A percentile compares a stretch with the other conserved stretches of the same genome.
phyloP scores from a whole-genome alignment of 2,888 invertebrate genomes.

The Myopa tessellatipennis region DNA sequence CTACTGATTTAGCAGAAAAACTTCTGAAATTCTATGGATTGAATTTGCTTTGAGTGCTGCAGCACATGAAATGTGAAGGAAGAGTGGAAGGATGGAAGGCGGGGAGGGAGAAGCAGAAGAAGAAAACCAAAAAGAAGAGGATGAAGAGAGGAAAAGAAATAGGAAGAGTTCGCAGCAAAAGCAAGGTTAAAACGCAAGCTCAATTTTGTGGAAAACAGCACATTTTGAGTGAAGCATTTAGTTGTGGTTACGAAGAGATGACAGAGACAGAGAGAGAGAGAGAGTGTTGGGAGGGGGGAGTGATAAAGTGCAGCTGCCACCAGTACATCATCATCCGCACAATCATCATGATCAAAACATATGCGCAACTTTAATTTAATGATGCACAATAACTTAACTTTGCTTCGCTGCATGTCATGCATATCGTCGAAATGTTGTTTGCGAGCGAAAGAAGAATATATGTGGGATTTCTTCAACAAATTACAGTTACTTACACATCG shows the following conservation, averaged over 20 bases:
- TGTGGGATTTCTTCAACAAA: no score
- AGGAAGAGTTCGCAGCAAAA: neutral
- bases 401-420: no score
- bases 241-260: neutral
- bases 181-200: neutral
- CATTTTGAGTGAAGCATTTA: neutral
- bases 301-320: no score
- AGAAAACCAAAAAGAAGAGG: neutral
- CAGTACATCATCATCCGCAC: no score
- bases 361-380: no score
- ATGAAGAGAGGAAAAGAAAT: neutral
- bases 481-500: no score
- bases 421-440: no score
- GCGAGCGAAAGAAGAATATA: no score
- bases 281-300: neutral
- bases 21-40: slow-evolving; percentile 14
- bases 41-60: slow-evolving; percentile 2
- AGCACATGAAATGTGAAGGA: neutral
- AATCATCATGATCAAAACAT: no score
- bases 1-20: slow-evolving; percentile 28
- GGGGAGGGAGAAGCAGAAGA: neutral
- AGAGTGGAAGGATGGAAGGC: neutral
- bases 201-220: neutral
- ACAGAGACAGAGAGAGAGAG: neutral
- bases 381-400: no score